These are phyloP conservation scores for Chaenogobius annularis DNA, from an alignment of 2,113 vertebrate species.

Conservation along the genomic window DNA sequence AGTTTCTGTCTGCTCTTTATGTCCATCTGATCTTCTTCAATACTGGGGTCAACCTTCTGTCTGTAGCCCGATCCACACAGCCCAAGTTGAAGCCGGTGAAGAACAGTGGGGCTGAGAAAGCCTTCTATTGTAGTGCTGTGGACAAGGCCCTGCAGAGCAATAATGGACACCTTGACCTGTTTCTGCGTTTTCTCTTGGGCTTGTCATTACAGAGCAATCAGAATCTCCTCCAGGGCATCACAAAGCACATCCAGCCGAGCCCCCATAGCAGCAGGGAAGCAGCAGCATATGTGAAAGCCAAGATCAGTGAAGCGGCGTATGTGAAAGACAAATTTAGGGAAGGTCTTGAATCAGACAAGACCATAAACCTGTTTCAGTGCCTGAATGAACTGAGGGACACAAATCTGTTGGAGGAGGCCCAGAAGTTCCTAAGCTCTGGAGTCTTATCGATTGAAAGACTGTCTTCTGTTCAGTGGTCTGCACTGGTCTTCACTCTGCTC, in stretches of 20 bases:
- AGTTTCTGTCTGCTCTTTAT: conserved; percentile 56
- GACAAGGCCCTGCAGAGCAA: conserved; percentile 35
- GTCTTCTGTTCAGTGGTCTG: conserved; percentile 26
- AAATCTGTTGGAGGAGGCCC: conserved; percentile 18
- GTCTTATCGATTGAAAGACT: background rate
- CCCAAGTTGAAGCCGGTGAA: background rate
- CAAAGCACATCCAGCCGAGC: background rate
- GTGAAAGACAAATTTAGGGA: conserved; percentile 27
- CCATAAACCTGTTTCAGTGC: conserved; percentile 30
- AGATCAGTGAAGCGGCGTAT: background rate
- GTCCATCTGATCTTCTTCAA: conserved; percentile 42
- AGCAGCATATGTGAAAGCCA: conserved; percentile 19
- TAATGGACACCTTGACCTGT: conserved; percentile 46
- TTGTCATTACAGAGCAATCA: conserved; percentile 36
- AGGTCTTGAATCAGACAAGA: conserved; percentile 5
- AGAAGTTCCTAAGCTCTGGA: conserved; percentile 17
- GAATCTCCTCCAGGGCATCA: background rate
- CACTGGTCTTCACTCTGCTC: conserved; percentile 36
- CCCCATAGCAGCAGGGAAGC: background rate
- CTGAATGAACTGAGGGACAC: conserved; percentile 13
- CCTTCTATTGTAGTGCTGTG: conserved; percentile 28
- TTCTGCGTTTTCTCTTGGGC: conserved; percentile 48
- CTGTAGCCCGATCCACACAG: background rate
- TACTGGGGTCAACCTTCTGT: conserved; percentile 33
- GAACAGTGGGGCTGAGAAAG: background rate